Evolutionary conservation across 2,888 invertebrate genomes (phyloP), one percentile per base, ranked within the genome.

Genomic region (Augiades crinisus): DNA sequence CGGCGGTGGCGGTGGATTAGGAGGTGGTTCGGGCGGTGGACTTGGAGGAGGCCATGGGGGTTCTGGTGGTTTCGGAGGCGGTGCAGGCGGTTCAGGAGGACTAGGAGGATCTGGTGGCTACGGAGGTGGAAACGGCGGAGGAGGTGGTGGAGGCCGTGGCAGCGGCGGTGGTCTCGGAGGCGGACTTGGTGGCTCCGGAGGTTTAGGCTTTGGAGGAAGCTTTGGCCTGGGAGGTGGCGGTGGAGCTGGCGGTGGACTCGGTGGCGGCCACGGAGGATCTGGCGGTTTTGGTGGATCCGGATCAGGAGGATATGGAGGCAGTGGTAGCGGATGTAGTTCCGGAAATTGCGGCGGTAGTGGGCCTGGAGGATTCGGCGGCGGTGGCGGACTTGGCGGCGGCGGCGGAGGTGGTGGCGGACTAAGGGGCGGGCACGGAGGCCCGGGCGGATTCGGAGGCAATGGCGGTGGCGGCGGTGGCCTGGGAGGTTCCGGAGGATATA

Each of bases 51-150:
- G 53, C 5, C 40, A 47, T 33, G 58, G 59, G 5, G 60, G 58
- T 12, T 41, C 43, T 30, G 53, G 57, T 16, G 60, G 57, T 7
- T 54, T 33, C 5, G 57, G 60, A 0, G 72, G 72, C n/a, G 78
- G 79, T 43, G 66, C 67, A 46, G 79, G 81, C 1, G 65, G 41
- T 8, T 24, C 16, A 19, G 10, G 61, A 7, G 65, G 67, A 10
- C 14, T 51, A 34, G 49, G 60, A 34, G 43, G n/a, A n/a, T n/a
- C n/a, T n/a, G 44, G 57, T 31, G 43, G 43, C 12, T 19, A 10
- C 4, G 47, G 59, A 33, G 14, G 30, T 1, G 30, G 30, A 30
- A 30, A 12, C 3, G 30, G 13, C 19, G 49, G 54, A 34, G 56
- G 53, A 10, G n/a, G 43, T 10, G 46, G 51, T 1, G 34, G 49